Evolutionary conservation across 2,888 invertebrate species (phyloP).

Genomic region (Proisotoma minuta): DNA sequence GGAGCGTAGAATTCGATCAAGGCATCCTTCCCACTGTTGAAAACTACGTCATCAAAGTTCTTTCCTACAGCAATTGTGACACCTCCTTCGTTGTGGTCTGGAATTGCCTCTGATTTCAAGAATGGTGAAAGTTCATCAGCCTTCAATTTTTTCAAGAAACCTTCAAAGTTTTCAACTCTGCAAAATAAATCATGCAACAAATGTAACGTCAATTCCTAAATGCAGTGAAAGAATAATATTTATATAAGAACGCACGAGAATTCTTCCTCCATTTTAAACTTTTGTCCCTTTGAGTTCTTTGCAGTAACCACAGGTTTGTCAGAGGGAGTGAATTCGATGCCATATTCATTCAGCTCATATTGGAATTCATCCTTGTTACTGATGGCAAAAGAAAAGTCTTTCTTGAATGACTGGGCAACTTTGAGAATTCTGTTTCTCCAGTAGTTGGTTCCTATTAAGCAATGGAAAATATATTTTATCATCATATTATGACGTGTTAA

Average conservation of each 20-base stretch:
- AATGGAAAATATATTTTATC: not conserved
- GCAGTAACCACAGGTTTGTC: conserved; percentile 88
- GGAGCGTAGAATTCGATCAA: conserved; percentile 98
- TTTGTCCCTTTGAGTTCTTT: conserved; percentile 75
- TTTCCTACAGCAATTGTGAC: conserved; percentile 90
- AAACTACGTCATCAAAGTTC: conserved; percentile 92
- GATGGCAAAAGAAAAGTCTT: conserved; percentile 76
- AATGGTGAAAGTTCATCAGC: conserved; percentile 81
- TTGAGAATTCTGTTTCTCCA: conserved; percentile 96
- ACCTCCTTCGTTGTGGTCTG: conserved; percentile 74
- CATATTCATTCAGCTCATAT: conserved; percentile 89
- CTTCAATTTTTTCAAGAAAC: conserved; percentile 77
- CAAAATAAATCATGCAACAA: conserved; percentile 41
- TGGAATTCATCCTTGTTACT: conserved; percentile 90
- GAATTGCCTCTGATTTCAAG: conserved; percentile 90
- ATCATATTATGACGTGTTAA: not conserved
- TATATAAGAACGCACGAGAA: conserved; percentile 58
- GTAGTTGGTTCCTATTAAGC: conserved; percentile 91
- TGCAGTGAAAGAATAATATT: not conserved
- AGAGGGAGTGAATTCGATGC: conserved; percentile 75
- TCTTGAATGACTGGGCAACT: conserved; percentile 67
- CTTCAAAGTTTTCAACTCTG: conserved; percentile 75
- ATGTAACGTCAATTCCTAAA: not conserved
- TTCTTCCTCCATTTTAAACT: conserved; percentile 81
- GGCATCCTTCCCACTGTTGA: conserved; percentile 84